Conservation (phyloP, 2,888 invertebrate species). For the Julus scandinavius region DNA sequence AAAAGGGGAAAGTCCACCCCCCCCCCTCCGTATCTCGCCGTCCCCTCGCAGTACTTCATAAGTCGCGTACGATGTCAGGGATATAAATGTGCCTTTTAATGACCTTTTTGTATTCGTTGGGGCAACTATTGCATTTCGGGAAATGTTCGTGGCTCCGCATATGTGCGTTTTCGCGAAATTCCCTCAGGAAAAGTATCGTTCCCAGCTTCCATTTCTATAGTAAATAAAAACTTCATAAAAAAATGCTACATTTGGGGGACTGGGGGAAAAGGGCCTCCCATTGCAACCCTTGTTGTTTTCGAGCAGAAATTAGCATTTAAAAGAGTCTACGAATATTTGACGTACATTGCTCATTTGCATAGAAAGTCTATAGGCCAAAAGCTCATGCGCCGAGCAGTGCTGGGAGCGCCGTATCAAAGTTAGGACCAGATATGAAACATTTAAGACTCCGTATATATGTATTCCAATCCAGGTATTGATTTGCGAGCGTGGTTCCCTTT, state of each 20-base stretch:
- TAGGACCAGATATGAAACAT: background rate
- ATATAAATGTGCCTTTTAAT: slow-evolving; percentile 13
- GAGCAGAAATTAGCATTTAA: slow-evolving; percentile 3
- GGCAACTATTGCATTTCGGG: slow-evolving; percentile 25
- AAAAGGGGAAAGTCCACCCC: background rate
- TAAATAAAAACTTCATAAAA: slow-evolving; percentile 21
- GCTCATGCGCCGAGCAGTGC: background rate
- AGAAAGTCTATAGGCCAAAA: background rate
- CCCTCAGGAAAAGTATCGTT: slow-evolving; percentile 2
- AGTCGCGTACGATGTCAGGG: slow-evolving; percentile 24
- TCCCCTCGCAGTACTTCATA: slow-evolving; percentile 2
- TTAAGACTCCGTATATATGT: background rate
- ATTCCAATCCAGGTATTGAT: slow-evolving; percentile 3
- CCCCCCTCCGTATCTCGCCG: background rate
- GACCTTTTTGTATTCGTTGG: slow-evolving; percentile 21
- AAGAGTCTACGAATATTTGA: background rate
- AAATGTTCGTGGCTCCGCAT: background rate
- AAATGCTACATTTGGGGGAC: background rate
- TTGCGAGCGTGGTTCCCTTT: background rate
- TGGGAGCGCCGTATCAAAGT: background rate
- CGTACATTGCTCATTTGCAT: slow-evolving; percentile 12
- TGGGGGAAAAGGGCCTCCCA: background rate
- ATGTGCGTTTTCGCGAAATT: background rate
- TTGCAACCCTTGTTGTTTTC: background rate
- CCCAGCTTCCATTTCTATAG: slow-evolving; percentile 21